phyloP scores from a whole-genome alignment of 2,797 vertebrate species.

The Danio albolineatus region DNA sequence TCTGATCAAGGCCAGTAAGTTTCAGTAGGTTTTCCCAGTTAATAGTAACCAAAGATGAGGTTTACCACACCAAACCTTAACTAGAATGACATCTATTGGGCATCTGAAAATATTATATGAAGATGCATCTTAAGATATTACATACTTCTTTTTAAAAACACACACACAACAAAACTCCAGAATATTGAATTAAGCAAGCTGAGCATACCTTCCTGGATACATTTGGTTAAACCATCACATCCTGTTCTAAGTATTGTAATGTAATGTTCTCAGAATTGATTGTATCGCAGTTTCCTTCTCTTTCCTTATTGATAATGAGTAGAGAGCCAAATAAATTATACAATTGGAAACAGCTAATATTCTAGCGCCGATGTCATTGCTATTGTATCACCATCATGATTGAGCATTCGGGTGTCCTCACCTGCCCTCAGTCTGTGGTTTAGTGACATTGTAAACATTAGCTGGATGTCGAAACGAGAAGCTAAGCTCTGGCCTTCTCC shows the following conservation, averaged over 20 bases:
- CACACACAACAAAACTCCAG: background rate
- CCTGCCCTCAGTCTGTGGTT: slow-evolving; percentile 24
- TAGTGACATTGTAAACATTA: slow-evolving; percentile 11
- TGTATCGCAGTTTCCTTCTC: slow-evolving; percentile 49
- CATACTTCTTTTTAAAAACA: background rate
- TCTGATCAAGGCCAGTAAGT: too few relatives aligned
- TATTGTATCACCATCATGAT: background rate
- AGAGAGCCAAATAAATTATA: slow-evolving; percentile 13
- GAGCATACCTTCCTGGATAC: slow-evolving; percentile 20
- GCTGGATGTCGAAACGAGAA: background rate
- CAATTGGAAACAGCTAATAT: slow-evolving; percentile 46
- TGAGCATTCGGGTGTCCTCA: slow-evolving; percentile 27
- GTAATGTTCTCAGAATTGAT: slow-evolving; percentile 79
- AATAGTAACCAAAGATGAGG: background rate
- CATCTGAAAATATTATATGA: background rate
- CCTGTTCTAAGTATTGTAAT: slow-evolving; percentile 79
- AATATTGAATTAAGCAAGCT: background rate
- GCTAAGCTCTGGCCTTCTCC: background rate
- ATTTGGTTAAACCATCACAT: slow-evolving; percentile 61
- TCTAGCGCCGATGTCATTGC: slow-evolving; percentile 6
- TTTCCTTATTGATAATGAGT: slow-evolving; percentile 33
- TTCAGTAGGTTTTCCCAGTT: background rate
- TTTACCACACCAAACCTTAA: background rate
- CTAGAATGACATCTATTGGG: background rate
- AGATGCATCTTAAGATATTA: background rate